Conservation (phyloP, 2,797 vertebrate species). For the Aeoliscus strigatus region DNA sequence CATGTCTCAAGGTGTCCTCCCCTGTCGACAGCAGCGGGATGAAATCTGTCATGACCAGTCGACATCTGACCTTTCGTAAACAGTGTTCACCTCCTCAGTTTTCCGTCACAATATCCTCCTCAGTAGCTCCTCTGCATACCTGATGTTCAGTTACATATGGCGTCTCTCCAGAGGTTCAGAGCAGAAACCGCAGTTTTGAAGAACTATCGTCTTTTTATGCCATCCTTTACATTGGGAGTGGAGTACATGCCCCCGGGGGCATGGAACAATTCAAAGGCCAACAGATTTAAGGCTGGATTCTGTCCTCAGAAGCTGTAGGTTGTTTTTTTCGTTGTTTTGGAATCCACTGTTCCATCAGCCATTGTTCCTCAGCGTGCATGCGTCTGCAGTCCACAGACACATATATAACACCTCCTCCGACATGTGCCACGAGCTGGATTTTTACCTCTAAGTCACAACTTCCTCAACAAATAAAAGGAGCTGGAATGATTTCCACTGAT, state of each 20-base stretch:
- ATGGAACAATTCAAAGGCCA: no score
- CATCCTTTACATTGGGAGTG: no score
- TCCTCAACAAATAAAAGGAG: conserved; percentile 23
- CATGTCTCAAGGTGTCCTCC: conserved; percentile 32
- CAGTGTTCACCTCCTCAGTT: conserved; percentile 16
- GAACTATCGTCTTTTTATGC: conserved; percentile 29
- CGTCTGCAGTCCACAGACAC: conserved; percentile 9
- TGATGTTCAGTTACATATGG: conserved; percentile 57
- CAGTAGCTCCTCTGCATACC: conserved; percentile 38
- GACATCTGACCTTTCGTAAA: conserved; percentile 39
- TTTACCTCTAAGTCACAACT: conserved; percentile 19
- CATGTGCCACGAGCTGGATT: conserved; percentile 20
- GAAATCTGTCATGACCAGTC: conserved; percentile 28
- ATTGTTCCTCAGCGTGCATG: conserved; percentile 22
- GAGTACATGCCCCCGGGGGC: no score
- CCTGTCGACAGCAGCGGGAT: conserved; percentile 14
- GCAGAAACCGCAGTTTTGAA: conserved; percentile 13
- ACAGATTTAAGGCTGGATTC: no score
- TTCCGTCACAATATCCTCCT: conserved; percentile 23
- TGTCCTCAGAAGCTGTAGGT: no score
- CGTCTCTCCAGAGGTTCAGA: conserved; percentile 48
- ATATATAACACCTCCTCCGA: conserved; percentile 51
- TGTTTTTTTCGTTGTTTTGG: no score
- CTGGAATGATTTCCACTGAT: conserved; percentile 45
- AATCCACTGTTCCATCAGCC: conserved; percentile 28